phyloP scores from a whole-genome alignment of 2,888 invertebrate species.

The Dorcus parallelipipedus region DNA sequence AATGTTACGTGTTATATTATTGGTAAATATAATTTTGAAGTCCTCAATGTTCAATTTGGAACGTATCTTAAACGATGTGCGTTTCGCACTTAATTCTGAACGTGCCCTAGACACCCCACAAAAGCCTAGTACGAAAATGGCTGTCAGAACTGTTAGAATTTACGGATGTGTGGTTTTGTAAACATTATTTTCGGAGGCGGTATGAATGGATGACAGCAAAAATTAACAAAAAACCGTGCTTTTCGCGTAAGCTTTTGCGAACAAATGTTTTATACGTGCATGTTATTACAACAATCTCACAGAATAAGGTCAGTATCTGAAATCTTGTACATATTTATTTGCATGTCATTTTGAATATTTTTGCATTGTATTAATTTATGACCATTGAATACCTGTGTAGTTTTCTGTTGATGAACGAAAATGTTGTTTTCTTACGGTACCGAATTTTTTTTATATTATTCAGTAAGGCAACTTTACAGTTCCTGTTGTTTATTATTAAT shows the following conservation, averaged over 20 bases:
- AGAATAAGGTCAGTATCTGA: constrained; percentile 16
- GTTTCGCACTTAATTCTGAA: constrained; percentile 11
- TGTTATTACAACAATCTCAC: constrained; percentile 12
- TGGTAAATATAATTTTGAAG: too few relatives aligned
- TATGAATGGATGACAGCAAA: constrained; percentile 13
- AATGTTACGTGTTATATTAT: too few relatives aligned
- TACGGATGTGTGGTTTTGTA: constrained; percentile 16
- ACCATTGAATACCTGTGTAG: too few relatives aligned
- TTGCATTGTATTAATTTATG: too few relatives aligned
- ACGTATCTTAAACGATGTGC: too few relatives aligned
- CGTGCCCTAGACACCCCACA: constrained; percentile 18
- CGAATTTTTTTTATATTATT: too few relatives aligned
- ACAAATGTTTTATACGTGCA: constrained; percentile 5
- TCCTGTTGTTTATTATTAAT: too few relatives aligned
- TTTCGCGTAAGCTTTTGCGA: constrained; percentile 6
- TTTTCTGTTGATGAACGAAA: too few relatives aligned
- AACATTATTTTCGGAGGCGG: constrained; percentile 10
- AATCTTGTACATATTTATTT: constrained; percentile 4
- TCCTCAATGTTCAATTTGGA: too few relatives aligned
- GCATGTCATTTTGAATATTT: neutral
- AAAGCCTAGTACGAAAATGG: constrained; percentile 27
- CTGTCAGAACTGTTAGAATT: constrained; percentile 26
- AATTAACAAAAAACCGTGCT: constrained; percentile 1
- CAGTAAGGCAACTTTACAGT: too few relatives aligned
- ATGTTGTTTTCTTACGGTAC: too few relatives aligned